Conservation (phyloP, 92 coral and sea anemone genomes). For the Heliopora coerulea region DNA sequence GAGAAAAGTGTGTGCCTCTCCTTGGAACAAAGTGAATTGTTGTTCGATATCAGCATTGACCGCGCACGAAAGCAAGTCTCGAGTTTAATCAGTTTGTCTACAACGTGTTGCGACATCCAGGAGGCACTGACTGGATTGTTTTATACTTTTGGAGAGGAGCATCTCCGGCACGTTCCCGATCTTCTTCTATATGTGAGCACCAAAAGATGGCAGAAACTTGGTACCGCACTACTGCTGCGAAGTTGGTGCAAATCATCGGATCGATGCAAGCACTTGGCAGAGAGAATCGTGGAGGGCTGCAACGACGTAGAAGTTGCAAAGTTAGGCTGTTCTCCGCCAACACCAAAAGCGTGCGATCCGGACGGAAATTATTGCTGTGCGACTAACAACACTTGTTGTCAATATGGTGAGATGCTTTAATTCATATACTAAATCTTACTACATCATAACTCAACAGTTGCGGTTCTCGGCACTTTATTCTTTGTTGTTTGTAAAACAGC, state of each 20-base stretch:
- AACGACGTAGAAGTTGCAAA: not conserved
- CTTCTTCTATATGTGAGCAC: not conserved
- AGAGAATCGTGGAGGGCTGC: constrained; percentile 13
- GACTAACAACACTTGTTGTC: constrained; percentile 30
- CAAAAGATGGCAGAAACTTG: constrained; percentile 24
- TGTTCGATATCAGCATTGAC: constrained; percentile 14
- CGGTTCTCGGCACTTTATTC: no score
- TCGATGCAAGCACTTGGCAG: constrained; percentile 15
- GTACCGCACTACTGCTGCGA: not conserved
- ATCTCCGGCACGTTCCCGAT: not conserved
- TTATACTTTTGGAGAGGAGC: constrained; percentile 21
- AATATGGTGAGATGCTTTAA: not conserved
- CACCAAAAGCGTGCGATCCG: constrained; percentile 9
- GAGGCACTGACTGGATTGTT: constrained; percentile 10
- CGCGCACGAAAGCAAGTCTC: constrained; percentile 23
- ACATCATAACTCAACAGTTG: not conserved
- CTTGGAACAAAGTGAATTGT: constrained; percentile 20
- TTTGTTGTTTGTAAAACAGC: no score
- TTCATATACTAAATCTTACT: not conserved
- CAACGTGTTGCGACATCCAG: constrained; percentile 18
- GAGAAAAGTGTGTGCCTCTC: constrained; percentile 22
- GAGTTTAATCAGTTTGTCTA: constrained; percentile 1
- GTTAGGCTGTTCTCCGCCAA: constrained; percentile 21
- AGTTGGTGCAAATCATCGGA: constrained; percentile 16
- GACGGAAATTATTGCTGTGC: constrained; percentile 22